These are phyloP conservation scores for Ispidina lecontei DNA, from an alignment of 2,797 vertebrate species.

Conservation along the genomic window DNA sequence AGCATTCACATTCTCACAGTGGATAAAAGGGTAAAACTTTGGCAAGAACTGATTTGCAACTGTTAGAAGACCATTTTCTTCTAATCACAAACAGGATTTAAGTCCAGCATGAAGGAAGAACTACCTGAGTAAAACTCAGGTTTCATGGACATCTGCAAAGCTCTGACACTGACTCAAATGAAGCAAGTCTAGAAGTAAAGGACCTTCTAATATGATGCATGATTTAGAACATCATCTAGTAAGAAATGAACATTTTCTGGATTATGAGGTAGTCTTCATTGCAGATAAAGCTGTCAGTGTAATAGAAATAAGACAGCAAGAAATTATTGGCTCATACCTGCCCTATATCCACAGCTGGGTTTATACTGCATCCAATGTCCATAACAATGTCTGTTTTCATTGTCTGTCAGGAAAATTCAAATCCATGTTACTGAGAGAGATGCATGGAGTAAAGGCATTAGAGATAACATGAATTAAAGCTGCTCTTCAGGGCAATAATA, in stretches of 20 bases:
- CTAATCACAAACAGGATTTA: not conserved
- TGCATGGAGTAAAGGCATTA: not conserved
- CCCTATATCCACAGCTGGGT: conserved; percentile 80
- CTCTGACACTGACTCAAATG: not conserved
- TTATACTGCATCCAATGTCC: conserved; percentile 79
- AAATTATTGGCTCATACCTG: conserved; percentile 71
- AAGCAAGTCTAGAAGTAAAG: not conserved
- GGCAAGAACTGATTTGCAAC: not conserved
- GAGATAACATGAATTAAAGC: not conserved
- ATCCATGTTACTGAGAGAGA: not conserved
- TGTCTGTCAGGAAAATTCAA: conserved; percentile 65
- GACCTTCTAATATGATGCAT: not conserved
- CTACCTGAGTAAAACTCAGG: not conserved
- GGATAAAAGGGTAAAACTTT: not conserved
- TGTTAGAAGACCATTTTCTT: not conserved
- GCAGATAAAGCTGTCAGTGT: not conserved
- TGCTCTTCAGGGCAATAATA: not conserved
- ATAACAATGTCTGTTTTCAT: conserved; percentile 81
- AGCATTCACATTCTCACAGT: not conserved
- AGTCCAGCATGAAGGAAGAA: not conserved
- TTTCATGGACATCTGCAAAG: not conserved
- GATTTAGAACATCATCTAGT: not conserved
- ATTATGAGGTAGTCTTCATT: not conserved
- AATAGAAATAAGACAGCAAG: not conserved
- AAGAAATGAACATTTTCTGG: not conserved